Percentiles rank a stretch among this genome's conserved stretches.
These are phyloP conservation scores for Epistrophe eligans DNA, from an alignment of 2,888 invertebrate species.

Conservation along the genomic window DNA sequence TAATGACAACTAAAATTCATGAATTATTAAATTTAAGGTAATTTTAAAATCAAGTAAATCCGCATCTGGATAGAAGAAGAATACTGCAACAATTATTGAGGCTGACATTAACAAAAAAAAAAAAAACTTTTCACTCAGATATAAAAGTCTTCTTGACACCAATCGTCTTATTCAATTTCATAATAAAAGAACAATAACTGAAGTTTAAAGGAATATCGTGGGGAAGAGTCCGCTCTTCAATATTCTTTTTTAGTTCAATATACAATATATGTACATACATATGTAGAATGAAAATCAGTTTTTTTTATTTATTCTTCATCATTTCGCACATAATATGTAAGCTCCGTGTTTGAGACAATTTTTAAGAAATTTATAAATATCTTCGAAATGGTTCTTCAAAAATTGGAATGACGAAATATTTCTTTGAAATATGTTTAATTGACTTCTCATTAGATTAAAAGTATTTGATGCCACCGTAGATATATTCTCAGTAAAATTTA, in stretches of 20 bases:
- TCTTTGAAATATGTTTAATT: too few relatives aligned
- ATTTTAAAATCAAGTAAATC: not conserved
- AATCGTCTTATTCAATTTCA: not conserved
- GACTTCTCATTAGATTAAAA: too few relatives aligned
- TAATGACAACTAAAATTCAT: too few relatives aligned
- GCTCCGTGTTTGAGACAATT: too few relatives aligned
- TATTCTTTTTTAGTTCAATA: not conserved
- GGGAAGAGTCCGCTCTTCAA: not conserved
- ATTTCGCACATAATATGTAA: not conserved
- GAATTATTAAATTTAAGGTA: too few relatives aligned
- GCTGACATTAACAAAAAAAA: not conserved
- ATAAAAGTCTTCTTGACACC: conserved; percentile 10
- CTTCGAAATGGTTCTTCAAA: too few relatives aligned
- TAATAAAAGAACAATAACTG: not conserved
- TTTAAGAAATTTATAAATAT: too few relatives aligned
- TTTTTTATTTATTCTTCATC: not conserved
- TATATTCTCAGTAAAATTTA: too few relatives aligned
- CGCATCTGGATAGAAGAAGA: not conserved
- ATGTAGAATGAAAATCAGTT: not conserved
- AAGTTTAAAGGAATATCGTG: not conserved
- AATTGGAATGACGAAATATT: too few relatives aligned
- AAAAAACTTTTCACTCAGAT: not conserved
- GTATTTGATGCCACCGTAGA: too few relatives aligned
- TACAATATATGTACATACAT: too few relatives aligned
- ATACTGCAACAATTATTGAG: not conserved